Conservation (phyloP, 2,113 vertebrate species). For the Penelope pileata region DNA sequence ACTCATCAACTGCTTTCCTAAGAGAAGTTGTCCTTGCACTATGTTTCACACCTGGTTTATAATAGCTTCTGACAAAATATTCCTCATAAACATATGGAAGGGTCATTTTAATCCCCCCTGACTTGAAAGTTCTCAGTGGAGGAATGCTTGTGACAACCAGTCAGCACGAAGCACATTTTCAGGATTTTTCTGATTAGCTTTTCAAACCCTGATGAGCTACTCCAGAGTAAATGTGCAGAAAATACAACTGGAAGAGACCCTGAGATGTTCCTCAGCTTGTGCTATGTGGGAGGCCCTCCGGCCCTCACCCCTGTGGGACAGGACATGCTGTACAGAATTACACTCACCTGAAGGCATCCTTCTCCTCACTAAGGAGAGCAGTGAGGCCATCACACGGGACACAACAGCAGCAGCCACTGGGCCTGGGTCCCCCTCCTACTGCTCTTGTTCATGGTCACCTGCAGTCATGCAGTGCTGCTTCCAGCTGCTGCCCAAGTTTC, state of each 20-base stretch:
- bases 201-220: background rate
- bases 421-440: background rate
- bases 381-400: background rate
- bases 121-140: background rate
- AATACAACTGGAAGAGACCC: background rate
- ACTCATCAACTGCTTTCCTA: background rate
- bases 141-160: background rate
- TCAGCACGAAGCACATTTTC: background rate
- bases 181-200: background rate
- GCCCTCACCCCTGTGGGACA: background rate
- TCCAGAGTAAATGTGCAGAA: background rate
- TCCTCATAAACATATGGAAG: background rate
- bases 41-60: background rate
- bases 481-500: rapidly evolving
- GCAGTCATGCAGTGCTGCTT: background rate
- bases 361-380: background rate
- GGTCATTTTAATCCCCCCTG: background rate
- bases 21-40: background rate
- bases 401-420: rapidly evolving
- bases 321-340: background rate
- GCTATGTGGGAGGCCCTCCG: background rate
- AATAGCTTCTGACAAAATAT: background rate
- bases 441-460: background rate
- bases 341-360: background rate
- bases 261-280: background rate